Conservation (phyloP, 2,797 vertebrate species). For the Vespertilio murinus region DNA sequence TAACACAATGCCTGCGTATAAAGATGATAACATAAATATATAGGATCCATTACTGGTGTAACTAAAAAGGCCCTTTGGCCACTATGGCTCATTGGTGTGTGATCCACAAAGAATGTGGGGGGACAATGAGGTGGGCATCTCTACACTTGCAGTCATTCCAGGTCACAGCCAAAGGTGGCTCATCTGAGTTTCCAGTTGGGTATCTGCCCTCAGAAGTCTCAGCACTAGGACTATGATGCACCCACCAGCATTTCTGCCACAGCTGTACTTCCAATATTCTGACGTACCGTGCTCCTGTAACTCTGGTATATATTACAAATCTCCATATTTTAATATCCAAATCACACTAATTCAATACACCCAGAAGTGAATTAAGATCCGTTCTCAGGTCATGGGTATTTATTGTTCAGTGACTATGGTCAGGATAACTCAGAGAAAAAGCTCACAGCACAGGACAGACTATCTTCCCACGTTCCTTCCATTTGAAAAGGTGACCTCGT, state of each 20-base stretch:
- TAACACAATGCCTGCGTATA: neutral
- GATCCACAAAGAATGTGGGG: neutral
- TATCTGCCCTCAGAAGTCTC: neutral
- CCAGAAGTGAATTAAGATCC: neutral
- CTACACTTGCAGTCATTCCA: too few species aligned
- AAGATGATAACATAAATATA: neutral
- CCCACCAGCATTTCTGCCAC: neutral
- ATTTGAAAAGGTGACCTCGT: neutral
- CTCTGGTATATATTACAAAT: neutral
- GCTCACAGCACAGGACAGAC: neutral
- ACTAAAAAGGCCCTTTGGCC: neutral
- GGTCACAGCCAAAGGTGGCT: neutral
- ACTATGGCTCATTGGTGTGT: neutral
- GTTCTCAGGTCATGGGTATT: neutral
- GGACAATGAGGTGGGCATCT: neutral
- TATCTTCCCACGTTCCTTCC: neutral
- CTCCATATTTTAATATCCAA: neutral
- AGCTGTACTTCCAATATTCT: neutral
- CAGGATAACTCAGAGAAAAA: neutral
- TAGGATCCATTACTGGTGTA: neutral
- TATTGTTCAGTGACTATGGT: neutral
- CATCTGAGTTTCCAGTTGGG: neutral
- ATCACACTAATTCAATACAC: neutral
- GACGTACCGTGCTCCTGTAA: neutral
- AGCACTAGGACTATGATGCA: fast-evolving